These are phyloP conservation scores for Papilio helenus DNA, from an alignment of 1,140 invertebrate genomes.

Conservation along the genomic window DNA sequence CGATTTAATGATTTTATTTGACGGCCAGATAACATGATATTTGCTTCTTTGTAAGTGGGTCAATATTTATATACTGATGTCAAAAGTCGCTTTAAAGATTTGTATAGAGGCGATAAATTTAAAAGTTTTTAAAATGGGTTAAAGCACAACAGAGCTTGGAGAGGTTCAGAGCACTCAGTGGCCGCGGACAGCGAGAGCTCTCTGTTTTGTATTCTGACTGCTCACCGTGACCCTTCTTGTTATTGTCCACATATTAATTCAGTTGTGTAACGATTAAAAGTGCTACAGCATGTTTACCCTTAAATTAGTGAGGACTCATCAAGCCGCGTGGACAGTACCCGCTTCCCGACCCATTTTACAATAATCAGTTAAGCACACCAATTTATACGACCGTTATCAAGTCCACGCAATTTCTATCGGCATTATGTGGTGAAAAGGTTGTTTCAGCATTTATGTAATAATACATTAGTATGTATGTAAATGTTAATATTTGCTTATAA, in stretches of 20 bases:
- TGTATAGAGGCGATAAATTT: conserved; percentile 5
- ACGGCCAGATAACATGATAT: not conserved
- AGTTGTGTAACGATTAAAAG: conserved; percentile 10
- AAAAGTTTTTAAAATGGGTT: conserved; percentile 13
- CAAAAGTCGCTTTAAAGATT: not conserved
- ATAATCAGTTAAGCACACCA: conserved; percentile 33
- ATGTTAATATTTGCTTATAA: not conserved
- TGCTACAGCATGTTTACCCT: conserved; percentile 6
- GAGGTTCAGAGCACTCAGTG: not conserved
- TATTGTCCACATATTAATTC: conserved; percentile 26
- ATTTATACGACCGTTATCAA: conserved; percentile 29
- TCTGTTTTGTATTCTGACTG: conserved; percentile 28
- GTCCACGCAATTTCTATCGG: not conserved
- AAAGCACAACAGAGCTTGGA: conserved; percentile 4
- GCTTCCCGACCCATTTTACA: conserved; percentile 27
- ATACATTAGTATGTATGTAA: not conserved
- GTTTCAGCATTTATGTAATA: not conserved
- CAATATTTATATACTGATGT: not conserved
- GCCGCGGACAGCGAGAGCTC: not conserved
- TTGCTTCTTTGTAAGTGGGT: not conserved
- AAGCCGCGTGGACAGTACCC: conserved; percentile 10
- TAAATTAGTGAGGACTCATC: conserved; percentile 14
- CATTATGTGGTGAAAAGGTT: not conserved
- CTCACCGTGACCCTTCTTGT: not conserved
- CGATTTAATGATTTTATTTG: not conserved